Base-by-base conservation (phyloP, 2,888 invertebrate species). In the Pseudococcus jackbeardsleyi region DNA sequence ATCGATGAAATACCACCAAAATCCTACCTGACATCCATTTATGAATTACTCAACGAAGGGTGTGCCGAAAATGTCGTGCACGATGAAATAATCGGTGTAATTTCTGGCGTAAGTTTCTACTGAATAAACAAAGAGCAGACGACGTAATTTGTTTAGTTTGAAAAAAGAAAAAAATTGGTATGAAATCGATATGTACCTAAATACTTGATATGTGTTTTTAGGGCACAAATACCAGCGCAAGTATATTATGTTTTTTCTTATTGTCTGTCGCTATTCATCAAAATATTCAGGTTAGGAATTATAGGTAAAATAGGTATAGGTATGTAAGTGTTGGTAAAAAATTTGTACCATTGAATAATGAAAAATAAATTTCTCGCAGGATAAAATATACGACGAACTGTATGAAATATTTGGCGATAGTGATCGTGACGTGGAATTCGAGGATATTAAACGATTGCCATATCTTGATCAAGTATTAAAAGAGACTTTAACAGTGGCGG, bases 391-490 rank as follows among this genome's bases (percentile, higher is more conserved):
- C 50, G 89, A 89, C 39, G 90, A 90, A 59, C 82, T 89, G 6
- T 89, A 89, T 88, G 84, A 77, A 59, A 89, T 90, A 26, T 90
- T 90, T 68, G 89, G 89, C 82, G 90, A 90, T 87, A 89, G 89
- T 48, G 88, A 89, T 88, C 88, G 90, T 89, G 92, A 91, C 91
- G 92, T 92, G 91, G 91, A 90, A 89, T 89, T 90, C 91, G 91
- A 92, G 91, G 92, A 91, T 91, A 91, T 91, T 90, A 91, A 92
- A 22, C 48, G 88, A 59, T 50, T 90, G 59, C 72, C 64, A 15
- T 90, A 90, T 85, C 22, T 89, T 15, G 90, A 90, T 54, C 89
- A 89, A 88, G 90, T 89, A 15, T 59, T 90, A n/a, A 90, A 89
- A 85, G 90, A 90, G 88, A 88, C 89, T 15, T n/a, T n/a, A n/a